Evolutionary conservation across 1,140 invertebrate species (phyloP).

Genomic region (Zaprionus gabonicus): DNA sequence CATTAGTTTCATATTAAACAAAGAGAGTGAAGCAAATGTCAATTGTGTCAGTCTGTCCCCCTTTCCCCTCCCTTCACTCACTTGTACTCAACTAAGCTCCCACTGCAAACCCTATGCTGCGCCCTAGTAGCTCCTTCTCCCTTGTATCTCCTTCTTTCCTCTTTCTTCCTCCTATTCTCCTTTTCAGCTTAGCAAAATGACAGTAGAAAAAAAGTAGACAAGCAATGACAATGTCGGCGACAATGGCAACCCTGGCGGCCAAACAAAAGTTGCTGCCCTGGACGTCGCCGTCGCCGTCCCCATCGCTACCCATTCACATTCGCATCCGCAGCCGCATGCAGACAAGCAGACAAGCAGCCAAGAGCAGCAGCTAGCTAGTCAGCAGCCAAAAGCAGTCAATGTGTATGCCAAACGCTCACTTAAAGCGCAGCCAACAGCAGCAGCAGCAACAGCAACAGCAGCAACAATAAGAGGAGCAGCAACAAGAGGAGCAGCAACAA

Average conservation of each 20-base stretch:
- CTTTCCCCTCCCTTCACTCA: no score
- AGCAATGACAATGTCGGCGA: constrained; percentile 28
- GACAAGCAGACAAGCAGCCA: constrained; percentile 26
- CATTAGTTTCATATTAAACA: constrained; percentile 75
- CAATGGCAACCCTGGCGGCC: constrained; percentile 57
- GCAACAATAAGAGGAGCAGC: constrained; percentile 27
- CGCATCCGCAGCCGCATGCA: constrained; percentile 52
- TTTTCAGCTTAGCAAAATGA: constrained; percentile 10
- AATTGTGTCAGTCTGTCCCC: constrained; percentile 30
- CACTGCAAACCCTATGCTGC: no score
- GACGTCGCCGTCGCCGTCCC: constrained; percentile 30
- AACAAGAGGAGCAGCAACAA: constrained; percentile 15
- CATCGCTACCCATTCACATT: constrained; percentile 34
- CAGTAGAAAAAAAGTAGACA: constrained; percentile 30
- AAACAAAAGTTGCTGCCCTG: constrained; percentile 61
- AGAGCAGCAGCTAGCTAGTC: background rate
- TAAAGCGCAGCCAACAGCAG: constrained; percentile 52
- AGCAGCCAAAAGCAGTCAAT: constrained; percentile 42
- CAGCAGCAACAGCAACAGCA: constrained; percentile 19
- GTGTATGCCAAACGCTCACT: constrained; percentile 53
- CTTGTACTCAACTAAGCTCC: background rate
- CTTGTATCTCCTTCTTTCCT: no score
- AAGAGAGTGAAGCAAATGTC: constrained; percentile 58
- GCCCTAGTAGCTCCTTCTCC: no score
- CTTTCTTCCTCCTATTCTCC: no score